A percentile compares a stretch with the other conserved stretches of the same genome.
phyloP scores from a whole-genome alignment of 1,140 invertebrate species.

The Ylistrum balloti region DNA sequence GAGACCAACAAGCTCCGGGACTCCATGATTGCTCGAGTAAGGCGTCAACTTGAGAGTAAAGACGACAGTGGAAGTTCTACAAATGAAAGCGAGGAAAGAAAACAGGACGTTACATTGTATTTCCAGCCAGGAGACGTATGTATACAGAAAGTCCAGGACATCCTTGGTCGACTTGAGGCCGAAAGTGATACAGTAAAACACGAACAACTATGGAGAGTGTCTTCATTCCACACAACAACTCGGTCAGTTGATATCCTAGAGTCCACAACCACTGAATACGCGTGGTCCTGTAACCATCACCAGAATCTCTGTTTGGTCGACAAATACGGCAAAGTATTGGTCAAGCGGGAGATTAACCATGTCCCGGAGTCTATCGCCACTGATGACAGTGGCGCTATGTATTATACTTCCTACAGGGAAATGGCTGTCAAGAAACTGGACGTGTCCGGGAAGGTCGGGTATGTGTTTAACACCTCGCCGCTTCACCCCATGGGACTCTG shows the following conservation, averaged over 20 bases:
- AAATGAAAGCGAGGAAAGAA: not conserved
- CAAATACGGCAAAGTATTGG: not conserved
- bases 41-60: not conserved
- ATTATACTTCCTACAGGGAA: not conserved
- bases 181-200: not conserved
- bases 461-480: not conserved
- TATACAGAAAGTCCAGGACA: not conserved
- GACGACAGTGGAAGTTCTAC: not conserved
- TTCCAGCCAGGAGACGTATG: not conserved
- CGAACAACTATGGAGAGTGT: not conserved
- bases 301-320: not conserved
- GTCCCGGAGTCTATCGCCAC: not conserved
- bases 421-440: not conserved
- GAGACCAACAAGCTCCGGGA: not conserved
- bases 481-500: not conserved
- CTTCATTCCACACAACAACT: not conserved
- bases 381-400: not conserved
- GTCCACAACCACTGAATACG: not conserved
- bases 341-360: not conserved
- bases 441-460: not conserved
- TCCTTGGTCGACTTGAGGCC: not conserved
- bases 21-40: not conserved
- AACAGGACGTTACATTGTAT: not conserved
- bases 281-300: not conserved
- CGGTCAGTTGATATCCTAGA: not conserved